Evolutionary conservation across 2,113 vertebrate genomes (phyloP).

Genomic region (Apodemus speciosus): DNA sequence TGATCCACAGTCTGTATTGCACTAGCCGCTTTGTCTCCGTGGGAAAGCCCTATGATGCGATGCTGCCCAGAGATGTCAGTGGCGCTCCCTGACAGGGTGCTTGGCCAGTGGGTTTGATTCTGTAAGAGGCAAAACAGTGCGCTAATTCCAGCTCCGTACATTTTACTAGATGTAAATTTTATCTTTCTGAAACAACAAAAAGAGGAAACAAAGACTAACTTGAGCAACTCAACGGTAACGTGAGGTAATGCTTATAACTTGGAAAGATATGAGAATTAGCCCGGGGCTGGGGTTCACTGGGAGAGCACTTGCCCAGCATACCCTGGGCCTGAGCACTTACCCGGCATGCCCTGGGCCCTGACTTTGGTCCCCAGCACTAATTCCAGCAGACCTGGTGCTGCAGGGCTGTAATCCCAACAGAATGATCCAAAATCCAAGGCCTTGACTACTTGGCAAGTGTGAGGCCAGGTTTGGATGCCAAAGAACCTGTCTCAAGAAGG

Average conservation of each 20-base stretch:
- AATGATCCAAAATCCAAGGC: not conserved
- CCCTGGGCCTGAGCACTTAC: too few relatives aligned
- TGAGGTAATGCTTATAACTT: not conserved
- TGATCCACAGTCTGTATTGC: not conserved
- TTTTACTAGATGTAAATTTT: conserved; percentile 52
- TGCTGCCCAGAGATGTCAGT: not conserved
- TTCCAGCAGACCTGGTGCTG: not conserved
- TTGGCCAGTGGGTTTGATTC: not conserved
- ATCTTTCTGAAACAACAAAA: conserved; percentile 16
- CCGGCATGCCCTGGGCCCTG: not conserved
- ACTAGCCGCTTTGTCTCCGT: not conserved
- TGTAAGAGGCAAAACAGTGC: not conserved
- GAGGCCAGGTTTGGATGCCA: not conserved
- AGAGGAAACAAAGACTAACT: conserved; percentile 33
- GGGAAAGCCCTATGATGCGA: not conserved
- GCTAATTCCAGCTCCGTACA: conserved; percentile 15
- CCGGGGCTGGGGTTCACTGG: not conserved
- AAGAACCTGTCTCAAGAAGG: not conserved
- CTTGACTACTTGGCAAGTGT: not conserved
- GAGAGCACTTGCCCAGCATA: too few relatives aligned
- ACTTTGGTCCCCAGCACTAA: not conserved
- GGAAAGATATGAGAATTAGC: not conserved
- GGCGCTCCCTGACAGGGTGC: not conserved
- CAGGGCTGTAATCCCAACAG: not conserved
- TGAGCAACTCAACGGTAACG: not conserved